Evolutionary conservation across 2,888 invertebrate species (phyloP).

Genomic region (Notodonta dromedarius): DNA sequence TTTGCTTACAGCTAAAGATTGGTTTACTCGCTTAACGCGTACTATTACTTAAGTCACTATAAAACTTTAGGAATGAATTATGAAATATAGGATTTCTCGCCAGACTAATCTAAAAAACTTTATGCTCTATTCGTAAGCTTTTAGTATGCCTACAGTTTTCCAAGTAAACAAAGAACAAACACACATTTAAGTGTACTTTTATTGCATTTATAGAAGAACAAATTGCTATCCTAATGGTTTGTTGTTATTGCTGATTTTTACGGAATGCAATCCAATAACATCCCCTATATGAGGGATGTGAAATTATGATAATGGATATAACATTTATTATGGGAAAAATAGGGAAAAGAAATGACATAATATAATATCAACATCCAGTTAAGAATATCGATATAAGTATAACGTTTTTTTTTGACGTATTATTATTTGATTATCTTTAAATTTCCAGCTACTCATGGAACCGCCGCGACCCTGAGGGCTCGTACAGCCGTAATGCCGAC

Average conservation of each 20-base stretch:
- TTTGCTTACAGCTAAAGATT: too few relatives aligned
- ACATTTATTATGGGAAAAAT: background rate
- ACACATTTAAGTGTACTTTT: constrained; percentile 50
- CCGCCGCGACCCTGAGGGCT: constrained; percentile 75
- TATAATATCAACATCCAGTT: too few relatives aligned
- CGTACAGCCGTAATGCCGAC: constrained; percentile 71
- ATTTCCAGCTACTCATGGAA: constrained; percentile 72
- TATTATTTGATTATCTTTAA: constrained; percentile 18
- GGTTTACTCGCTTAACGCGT: too few relatives aligned
- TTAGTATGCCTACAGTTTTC: constrained; percentile 28
- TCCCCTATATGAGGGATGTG: background rate
- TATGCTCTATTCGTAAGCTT: constrained; percentile 26
- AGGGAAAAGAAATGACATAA: background rate
- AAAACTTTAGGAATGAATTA: too few relatives aligned
- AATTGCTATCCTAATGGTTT: constrained; percentile 36
- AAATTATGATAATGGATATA: background rate
- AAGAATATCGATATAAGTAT: too few relatives aligned
- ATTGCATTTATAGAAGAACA: constrained; percentile 48
- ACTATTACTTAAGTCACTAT: too few relatives aligned
- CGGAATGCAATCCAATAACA: background rate
- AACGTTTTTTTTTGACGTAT: too few relatives aligned
- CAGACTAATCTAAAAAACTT: constrained; percentile 18
- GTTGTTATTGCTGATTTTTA: constrained; percentile 3
- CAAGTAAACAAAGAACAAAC: constrained; percentile 45
- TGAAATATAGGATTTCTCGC: too few relatives aligned